A percentile compares a stretch with the other conserved stretches of the same genome.
These are phyloP conservation scores for Otus scops DNA, from an alignment of 2,797 vertebrate species.

Conservation along the genomic window DNA sequence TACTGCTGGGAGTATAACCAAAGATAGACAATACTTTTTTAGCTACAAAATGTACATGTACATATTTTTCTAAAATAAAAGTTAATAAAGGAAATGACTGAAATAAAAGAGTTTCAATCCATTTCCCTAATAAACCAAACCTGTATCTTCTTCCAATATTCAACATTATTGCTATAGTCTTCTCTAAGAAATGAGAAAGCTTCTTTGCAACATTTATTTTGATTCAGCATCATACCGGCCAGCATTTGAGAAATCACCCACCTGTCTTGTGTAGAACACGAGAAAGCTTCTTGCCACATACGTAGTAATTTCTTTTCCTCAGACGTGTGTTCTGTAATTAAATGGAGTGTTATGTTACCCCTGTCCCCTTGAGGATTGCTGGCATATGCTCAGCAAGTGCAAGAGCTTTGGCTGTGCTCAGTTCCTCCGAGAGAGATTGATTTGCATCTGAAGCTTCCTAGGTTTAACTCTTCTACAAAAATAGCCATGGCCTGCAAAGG, in stretches of 20 bases:
- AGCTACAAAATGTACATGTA: background rate
- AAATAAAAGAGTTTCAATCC: background rate
- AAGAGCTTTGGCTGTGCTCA: background rate
- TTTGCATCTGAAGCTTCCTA: background rate
- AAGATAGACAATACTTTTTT: background rate
- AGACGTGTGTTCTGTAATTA: background rate
- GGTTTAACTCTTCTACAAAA: background rate
- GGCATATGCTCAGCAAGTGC: background rate
- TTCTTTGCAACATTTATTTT: background rate
- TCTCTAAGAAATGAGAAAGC: background rate
- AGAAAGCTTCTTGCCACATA: background rate
- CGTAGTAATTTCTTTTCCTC: background rate
- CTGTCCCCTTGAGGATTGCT: background rate
- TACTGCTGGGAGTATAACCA: background rate
- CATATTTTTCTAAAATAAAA: background rate
- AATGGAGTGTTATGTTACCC: background rate
- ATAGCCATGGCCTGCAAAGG: background rate
- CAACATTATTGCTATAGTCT: background rate
- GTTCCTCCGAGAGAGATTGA: rapidly evolving
- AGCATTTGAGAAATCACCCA: background rate
- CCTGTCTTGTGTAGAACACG: rapidly evolving
- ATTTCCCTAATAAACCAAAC: background rate
- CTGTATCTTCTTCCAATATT: background rate
- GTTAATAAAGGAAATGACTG: background rate
- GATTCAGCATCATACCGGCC: background rate